phyloP scores from a whole-genome alignment of 1,140 invertebrate genomes.

The Bactericera cockerelli region DNA sequence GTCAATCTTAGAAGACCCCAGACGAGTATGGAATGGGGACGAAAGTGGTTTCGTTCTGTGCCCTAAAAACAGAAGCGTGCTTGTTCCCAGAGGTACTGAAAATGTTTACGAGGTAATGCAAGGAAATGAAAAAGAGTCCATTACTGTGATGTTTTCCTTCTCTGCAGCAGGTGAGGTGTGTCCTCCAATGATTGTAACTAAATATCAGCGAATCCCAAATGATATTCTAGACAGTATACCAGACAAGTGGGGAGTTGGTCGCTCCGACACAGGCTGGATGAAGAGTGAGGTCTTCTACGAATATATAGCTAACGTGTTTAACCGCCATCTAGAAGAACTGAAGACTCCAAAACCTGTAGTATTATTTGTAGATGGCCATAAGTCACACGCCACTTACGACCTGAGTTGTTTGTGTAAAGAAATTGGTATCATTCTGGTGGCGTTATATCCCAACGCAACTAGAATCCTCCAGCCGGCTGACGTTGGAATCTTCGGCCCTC shows the following conservation, averaged over 20 bases:
- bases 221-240: conserved; percentile 17
- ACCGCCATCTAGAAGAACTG: neutral
- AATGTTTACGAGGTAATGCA: conserved; percentile 20
- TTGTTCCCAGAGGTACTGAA: conserved; percentile 20
- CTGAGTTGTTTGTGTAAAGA: conserved; percentile 12
- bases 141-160: conserved; percentile 17
- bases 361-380: neutral
- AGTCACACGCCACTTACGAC: neutral
- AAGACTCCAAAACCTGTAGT: neutral
- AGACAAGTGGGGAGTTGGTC: conserved; percentile 20
- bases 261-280: conserved; percentile 26
- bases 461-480: conserved; percentile 30
- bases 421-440: conserved; percentile 28
- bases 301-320: neutral
- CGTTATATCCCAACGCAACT: conserved; percentile 30
- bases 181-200: conserved; percentile 15
- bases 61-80: neutral
- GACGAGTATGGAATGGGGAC: conserved; percentile 22
- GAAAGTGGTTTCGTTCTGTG: conserved; percentile 21
- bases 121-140: conserved; percentile 16
- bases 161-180: conserved; percentile 13
- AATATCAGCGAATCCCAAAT: conserved; percentile 16
- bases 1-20: conserved; percentile 12
- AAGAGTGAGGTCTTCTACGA: conserved; percentile 10
- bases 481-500: conserved; percentile 25